These are phyloP conservation scores for Bos indicus DNA, from an alignment of 2,113 vertebrate species.

Conservation along the genomic window DNA sequence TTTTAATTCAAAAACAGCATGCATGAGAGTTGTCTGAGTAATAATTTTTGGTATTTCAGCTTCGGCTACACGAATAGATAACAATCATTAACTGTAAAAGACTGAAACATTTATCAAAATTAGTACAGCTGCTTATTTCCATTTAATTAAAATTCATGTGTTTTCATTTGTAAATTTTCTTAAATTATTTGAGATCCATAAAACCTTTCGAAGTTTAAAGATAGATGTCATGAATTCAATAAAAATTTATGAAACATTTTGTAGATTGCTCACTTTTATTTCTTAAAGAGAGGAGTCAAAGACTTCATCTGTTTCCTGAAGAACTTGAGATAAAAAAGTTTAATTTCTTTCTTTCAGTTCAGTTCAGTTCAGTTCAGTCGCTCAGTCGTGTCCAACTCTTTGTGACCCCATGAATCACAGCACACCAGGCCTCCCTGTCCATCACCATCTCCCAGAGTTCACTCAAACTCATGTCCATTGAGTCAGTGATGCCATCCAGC, in stretches of 20 bases:
- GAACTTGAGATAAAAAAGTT: background rate
- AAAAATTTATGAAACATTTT: background rate
- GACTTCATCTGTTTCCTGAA: background rate
- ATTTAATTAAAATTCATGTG: background rate
- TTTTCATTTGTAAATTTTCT: constrained; percentile 13
- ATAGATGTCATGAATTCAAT: background rate
- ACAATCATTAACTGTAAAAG: background rate
- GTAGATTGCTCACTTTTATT: background rate
- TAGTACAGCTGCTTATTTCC: background rate
- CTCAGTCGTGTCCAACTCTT: too few relatives aligned
- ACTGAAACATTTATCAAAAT: background rate
- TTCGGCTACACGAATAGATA: background rate
- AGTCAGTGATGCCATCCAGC: too few relatives aligned
- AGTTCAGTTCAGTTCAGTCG: too few relatives aligned
- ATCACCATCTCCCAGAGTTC: too few relatives aligned
- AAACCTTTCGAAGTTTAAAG: background rate
- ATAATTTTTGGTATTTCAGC: background rate
- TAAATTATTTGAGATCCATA: background rate
- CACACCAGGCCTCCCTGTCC: too few relatives aligned
- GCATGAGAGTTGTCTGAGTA: background rate
- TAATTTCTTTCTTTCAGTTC: background rate
- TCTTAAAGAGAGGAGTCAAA: background rate
- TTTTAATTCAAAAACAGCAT: background rate
- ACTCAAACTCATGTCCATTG: too few relatives aligned
- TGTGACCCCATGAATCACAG: too few relatives aligned